These are phyloP conservation scores for Papilio glaucus DNA, from an alignment of 1,140 invertebrate genomes.

Conservation along the genomic window DNA sequence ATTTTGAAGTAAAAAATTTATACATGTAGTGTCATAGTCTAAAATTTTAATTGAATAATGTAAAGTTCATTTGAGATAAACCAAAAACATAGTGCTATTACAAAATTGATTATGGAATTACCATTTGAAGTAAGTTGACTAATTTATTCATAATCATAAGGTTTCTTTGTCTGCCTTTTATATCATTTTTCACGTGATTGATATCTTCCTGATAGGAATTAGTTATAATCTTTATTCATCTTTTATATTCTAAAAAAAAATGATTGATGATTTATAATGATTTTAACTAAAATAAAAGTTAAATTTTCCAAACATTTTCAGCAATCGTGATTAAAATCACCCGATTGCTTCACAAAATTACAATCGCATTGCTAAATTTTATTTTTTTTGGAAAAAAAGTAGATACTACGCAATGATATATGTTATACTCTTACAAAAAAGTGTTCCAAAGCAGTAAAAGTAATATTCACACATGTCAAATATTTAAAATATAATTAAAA, in stretches of 20 bases:
- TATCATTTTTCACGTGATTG: slow-evolving; percentile 74
- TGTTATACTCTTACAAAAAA: no score
- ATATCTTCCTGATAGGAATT: slow-evolving; percentile 27
- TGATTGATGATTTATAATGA: neutral
- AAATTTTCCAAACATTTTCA: no score
- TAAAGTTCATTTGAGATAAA: slow-evolving; percentile 3
- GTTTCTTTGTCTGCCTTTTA: slow-evolving; percentile 66
- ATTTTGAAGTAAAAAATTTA: slow-evolving; percentile 3
- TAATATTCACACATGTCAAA: no score
- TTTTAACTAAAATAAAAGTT: no score
- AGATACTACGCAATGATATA: no score
- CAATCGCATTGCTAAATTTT: no score
- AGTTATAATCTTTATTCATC: slow-evolving; percentile 32
- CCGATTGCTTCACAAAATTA: no score
- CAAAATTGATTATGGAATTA: slow-evolving; percentile 51
- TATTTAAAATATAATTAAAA: no score
- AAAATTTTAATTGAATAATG: slow-evolving; percentile 6
- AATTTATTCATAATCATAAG: slow-evolving; percentile 12
- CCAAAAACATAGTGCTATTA: neutral
- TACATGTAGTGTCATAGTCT: neutral
- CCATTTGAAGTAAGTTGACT: slow-evolving; percentile 66
- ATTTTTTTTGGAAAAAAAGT: no score
- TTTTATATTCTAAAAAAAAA: slow-evolving; percentile 19
- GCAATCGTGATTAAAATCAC: no score
- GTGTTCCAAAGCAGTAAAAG: no score